Conservation (phyloP, 2,888 invertebrate genomes). For the Pollenia labialis region DNA sequence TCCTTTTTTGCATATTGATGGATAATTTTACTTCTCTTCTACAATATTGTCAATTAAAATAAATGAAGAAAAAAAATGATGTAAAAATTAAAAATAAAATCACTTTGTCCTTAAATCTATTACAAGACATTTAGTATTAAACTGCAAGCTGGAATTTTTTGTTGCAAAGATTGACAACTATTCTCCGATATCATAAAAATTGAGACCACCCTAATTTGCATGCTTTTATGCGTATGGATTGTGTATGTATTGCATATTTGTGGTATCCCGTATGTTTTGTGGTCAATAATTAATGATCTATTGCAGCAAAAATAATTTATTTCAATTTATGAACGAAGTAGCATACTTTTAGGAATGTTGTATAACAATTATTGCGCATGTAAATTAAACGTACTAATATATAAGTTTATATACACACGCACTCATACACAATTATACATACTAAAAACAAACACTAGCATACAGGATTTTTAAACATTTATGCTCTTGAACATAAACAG, state of each 20-base stretch:
- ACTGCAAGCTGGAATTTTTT: too few species aligned
- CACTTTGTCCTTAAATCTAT: too few species aligned
- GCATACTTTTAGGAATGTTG: constrained; percentile 69
- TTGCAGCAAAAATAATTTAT: constrained; percentile 74
- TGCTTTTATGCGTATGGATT: constrained; percentile 19
- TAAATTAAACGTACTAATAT: constrained; percentile 50
- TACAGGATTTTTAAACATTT: background rate
- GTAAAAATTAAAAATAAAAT: too few species aligned
- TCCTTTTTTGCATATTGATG: too few species aligned
- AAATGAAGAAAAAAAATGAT: too few species aligned
- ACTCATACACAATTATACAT: background rate
- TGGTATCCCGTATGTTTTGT: constrained; percentile 69
- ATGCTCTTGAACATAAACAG: background rate
- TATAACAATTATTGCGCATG: constrained; percentile 74
- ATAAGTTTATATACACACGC: background rate
- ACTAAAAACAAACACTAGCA: background rate
- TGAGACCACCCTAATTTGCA: constrained; percentile 17
- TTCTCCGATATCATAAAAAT: too few species aligned
- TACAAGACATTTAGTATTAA: too few species aligned
- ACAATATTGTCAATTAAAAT: too few species aligned
- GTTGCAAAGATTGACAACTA: too few species aligned
- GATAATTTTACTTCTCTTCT: too few species aligned
- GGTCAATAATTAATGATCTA: constrained; percentile 75
- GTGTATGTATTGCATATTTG: constrained; percentile 51
- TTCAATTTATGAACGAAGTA: constrained; percentile 69